Evolutionary conservation across 2,113 vertebrate genomes (phyloP).

Genomic region (Hymenochirus boettgeri): DNA sequence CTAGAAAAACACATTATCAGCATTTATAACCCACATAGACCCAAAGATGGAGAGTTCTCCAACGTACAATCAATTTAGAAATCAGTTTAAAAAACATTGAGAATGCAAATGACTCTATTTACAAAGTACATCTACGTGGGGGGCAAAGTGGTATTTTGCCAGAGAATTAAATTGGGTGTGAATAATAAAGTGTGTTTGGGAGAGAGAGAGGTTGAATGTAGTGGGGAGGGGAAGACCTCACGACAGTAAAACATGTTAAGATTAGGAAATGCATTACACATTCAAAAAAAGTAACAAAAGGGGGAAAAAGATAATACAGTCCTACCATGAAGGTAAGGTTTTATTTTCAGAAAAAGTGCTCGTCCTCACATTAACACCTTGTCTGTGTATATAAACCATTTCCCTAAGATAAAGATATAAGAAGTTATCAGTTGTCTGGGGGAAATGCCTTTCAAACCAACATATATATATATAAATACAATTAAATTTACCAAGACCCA

Average conservation of each 20-base stretch:
- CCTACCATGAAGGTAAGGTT: constrained; percentile 43
- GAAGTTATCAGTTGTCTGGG: constrained; percentile 42
- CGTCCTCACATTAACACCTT: constrained; percentile 42
- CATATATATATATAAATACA: background rate
- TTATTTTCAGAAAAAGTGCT: constrained; percentile 43
- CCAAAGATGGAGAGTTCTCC: background rate
- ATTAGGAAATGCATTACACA: constrained; percentile 23
- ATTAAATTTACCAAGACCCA: no score
- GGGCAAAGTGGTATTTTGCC: constrained; percentile 2
- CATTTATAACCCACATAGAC: background rate
- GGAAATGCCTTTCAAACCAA: constrained; percentile 29
- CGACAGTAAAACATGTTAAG: constrained; percentile 15
- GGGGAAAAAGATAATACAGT: constrained; percentile 15
- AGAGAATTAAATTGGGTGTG: constrained; percentile 3
- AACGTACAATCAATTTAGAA: background rate
- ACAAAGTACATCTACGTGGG: constrained; percentile 3
- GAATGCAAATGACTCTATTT: background rate
- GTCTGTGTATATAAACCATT: constrained; percentile 42
- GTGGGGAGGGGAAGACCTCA: background rate
- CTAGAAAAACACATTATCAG: background rate
- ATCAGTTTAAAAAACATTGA: constrained; percentile 5
- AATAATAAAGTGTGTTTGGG: background rate
- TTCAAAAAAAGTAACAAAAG: constrained; percentile 17
- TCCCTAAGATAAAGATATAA: constrained; percentile 43
- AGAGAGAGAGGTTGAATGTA: background rate